Conservation (phyloP, 2,888 invertebrate species). For the Nemurella pictetii region DNA sequence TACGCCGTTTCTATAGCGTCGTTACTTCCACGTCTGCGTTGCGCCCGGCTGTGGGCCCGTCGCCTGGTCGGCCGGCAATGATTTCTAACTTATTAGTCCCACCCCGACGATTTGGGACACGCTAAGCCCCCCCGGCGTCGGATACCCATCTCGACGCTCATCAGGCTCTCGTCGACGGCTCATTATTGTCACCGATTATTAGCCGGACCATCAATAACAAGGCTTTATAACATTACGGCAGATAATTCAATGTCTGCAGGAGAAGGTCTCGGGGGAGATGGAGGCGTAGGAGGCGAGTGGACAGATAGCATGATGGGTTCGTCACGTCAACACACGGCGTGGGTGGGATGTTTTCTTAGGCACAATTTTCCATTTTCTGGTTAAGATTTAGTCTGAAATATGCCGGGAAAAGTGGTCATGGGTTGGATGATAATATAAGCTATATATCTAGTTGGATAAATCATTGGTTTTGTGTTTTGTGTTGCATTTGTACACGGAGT, state of each 20-base stretch:
- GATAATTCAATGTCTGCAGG: constrained; percentile 26
- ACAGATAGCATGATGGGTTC: background rate
- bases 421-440: too few relatives aligned
- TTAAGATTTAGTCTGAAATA: too few relatives aligned
- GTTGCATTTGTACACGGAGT: too few relatives aligned
- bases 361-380: background rate
- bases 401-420: too few relatives aligned
- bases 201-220: constrained; percentile 36
- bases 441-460: too few relatives aligned
- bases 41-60: background rate
- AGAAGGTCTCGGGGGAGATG: background rate
- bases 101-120: constrained; percentile 22
- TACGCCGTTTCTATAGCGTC: constrained; percentile 31
- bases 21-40: background rate
- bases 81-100: constrained; percentile 10
- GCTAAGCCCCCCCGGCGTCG: constrained; percentile 27
- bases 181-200: constrained; percentile 36
- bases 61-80: background rate
- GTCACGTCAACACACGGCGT: background rate
- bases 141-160: background rate
- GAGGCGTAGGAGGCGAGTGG: background rate
- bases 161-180: constrained; percentile 2
- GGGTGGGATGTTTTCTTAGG: background rate
- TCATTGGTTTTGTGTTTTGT: too few relatives aligned
- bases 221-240: constrained; percentile 27